Evolutionary conservation across 2,797 vertebrate species (phyloP).

Genomic region (Acipenser ruthenus): DNA sequence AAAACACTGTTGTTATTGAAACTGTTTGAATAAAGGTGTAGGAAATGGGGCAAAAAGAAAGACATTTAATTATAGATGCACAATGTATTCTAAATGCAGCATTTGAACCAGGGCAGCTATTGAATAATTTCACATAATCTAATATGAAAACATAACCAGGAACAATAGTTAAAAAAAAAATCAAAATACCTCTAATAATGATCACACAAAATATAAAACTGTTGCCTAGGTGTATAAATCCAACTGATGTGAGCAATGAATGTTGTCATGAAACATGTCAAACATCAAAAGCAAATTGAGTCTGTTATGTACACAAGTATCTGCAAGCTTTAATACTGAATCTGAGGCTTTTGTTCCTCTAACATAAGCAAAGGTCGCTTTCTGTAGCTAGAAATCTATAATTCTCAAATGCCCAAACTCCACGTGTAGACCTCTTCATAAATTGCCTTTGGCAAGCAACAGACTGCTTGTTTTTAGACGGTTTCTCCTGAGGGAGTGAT

Average conservation of each 20-base stretch:
- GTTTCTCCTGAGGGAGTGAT: conserved; percentile 64
- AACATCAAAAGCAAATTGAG: conserved; percentile 68
- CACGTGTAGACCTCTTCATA: conserved; percentile 59
- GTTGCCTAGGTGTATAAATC: conserved; percentile 40
- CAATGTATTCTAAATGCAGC: too few species aligned
- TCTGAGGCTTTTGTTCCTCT: conserved; percentile 69
- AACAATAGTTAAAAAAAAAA: too few species aligned
- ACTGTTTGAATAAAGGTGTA: too few species aligned
- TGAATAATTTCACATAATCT: too few species aligned
- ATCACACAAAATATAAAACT: conserved; percentile 17
- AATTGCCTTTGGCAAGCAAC: conserved; percentile 70
- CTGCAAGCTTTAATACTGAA: conserved; percentile 77
- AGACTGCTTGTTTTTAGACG: conserved; percentile 66
- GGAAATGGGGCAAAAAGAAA: too few species aligned
- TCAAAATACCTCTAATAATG: not conserved
- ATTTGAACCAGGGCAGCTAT: too few species aligned
- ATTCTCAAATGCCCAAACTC: conserved; percentile 62
- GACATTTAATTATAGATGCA: too few species aligned
- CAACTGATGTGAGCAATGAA: conserved; percentile 54
- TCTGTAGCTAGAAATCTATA: conserved; percentile 64
- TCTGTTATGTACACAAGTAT: conserved; percentile 70
- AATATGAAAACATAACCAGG: too few species aligned
- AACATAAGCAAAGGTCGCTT: conserved; percentile 66
- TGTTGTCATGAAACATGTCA: conserved; percentile 66
- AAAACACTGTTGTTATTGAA: too few species aligned